Percentiles rank a stretch among this genome's conserved stretches.
These are phyloP conservation scores for Toxotes jaculatrix DNA, from an alignment of 2,113 vertebrate species.

Conservation along the genomic window DNA sequence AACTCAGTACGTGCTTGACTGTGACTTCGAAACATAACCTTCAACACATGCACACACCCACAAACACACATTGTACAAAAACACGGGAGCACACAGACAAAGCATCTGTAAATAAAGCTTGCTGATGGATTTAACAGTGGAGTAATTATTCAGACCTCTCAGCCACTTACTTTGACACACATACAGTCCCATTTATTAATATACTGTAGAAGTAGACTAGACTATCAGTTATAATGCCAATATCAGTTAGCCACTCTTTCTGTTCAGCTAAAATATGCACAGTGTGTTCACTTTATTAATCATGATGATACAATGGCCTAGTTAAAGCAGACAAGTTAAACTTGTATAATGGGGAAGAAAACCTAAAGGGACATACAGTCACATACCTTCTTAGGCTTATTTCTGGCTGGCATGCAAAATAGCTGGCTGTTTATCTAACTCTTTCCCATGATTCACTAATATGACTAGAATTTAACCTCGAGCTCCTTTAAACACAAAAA, in stretches of 20 bases:
- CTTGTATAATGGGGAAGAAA: constrained; percentile 18
- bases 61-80: not conserved
- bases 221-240: constrained; percentile 38
- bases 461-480: not conserved
- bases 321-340: constrained; percentile 25
- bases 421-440: not conserved
- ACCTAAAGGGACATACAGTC: not conserved
- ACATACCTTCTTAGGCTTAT: not conserved
- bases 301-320: not conserved
- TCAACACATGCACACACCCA: not conserved
- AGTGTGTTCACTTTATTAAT: constrained; percentile 31
- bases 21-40: not conserved
- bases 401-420: constrained; percentile 6
- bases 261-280: constrained; percentile 25
- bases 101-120: not conserved
- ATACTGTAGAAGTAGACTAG: not conserved
- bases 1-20: not conserved
- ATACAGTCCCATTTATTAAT: constrained; percentile 19
- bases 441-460: not conserved
- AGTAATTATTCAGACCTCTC: constrained; percentile 11
- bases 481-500: constrained; percentile 3
- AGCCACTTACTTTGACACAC: constrained; percentile 12
- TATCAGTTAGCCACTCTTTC: constrained; percentile 16
- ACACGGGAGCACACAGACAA: not conserved
- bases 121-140: not conserved